These are phyloP conservation scores for Mesorhabditis sp. DNA, from an alignment of 2,888 invertebrate genomes.

Conservation along the genomic window DNA sequence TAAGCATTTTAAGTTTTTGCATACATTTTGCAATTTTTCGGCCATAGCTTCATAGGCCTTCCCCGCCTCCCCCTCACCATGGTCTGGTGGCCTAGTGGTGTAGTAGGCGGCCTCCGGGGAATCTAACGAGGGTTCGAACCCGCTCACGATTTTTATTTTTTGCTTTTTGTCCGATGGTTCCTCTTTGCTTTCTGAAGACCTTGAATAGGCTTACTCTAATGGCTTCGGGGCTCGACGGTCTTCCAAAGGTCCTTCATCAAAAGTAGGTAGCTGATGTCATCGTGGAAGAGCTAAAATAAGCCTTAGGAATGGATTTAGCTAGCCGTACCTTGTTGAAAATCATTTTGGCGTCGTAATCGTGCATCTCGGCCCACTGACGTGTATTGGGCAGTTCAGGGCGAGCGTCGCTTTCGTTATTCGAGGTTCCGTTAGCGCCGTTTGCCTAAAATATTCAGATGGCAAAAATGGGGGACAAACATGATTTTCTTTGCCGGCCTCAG, in stretches of 20 bases:
- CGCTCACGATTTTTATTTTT: no score
- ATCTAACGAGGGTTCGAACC: no score
- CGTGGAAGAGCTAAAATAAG: conserved; percentile 71
- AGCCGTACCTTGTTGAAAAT: conserved; percentile 74
- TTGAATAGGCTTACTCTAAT: conserved; percentile 62
- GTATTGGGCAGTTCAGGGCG: conserved; percentile 68
- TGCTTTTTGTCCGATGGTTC: no score
- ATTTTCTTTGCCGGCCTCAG: conserved; percentile 6
- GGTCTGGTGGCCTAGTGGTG: no score
- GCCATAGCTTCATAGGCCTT: no score
- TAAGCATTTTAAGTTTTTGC: no score
- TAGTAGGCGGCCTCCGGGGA: no score
- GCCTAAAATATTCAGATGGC: neutral
- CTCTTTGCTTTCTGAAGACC: no score
- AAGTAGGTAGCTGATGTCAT: conserved; percentile 88
- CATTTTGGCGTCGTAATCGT: conserved; percentile 77
- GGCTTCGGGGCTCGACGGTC: conserved; percentile 78
- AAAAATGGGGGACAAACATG: neutral
- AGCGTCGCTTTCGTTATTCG: conserved; percentile 18
- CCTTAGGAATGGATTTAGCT: conserved; percentile 7
- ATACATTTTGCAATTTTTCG: no score
- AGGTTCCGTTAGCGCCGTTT: neutral
- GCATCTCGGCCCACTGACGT: conserved; percentile 80
- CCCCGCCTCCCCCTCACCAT: no score
- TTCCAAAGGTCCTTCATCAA: conserved; percentile 95